Evolutionary conservation across 2,888 invertebrate species (phyloP).

Genomic region (Argyresthia albistria): DNA sequence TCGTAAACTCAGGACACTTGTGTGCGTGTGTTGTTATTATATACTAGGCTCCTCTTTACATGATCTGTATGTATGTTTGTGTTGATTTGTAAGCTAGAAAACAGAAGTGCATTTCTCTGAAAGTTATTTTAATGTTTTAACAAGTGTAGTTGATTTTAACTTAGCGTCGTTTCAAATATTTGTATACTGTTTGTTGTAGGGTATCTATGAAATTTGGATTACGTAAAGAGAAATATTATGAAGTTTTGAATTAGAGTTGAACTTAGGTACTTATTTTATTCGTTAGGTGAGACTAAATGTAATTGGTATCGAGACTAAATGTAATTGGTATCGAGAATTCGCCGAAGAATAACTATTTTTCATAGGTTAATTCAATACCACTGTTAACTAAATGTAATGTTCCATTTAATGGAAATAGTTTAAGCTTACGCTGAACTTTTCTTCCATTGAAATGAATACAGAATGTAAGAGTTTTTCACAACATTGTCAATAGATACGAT

Average conservation of each 20-base stretch:
- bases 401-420: constrained; percentile 19
- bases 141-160: neutral
- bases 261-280: neutral
- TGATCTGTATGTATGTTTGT: neutral
- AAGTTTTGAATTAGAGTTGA: neutral
- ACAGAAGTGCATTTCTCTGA: neutral
- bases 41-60: neutral
- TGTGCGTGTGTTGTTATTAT: neutral
- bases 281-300: neutral
- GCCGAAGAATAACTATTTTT: neutral
- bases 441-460: constrained; percentile 26
- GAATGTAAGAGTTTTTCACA: constrained; percentile 39
- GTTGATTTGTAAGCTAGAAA: neutral
- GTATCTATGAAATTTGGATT: neutral
- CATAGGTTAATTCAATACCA: constrained; percentile 6
- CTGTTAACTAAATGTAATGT: constrained; percentile 28
- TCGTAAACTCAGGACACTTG: neutral
- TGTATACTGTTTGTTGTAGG: neutral
- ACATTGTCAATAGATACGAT: constrained; percentile 37
- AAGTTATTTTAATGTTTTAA: neutral
- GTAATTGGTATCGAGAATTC: neutral
- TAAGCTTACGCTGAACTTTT: constrained; percentile 10
- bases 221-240: neutral
- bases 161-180: neutral
- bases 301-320: neutral